Percentiles rank a stretch among this genome's conserved stretches.
phyloP scores from a whole-genome alignment of 2,797 vertebrate genomes.

The Hylomyscus alleni region DNA sequence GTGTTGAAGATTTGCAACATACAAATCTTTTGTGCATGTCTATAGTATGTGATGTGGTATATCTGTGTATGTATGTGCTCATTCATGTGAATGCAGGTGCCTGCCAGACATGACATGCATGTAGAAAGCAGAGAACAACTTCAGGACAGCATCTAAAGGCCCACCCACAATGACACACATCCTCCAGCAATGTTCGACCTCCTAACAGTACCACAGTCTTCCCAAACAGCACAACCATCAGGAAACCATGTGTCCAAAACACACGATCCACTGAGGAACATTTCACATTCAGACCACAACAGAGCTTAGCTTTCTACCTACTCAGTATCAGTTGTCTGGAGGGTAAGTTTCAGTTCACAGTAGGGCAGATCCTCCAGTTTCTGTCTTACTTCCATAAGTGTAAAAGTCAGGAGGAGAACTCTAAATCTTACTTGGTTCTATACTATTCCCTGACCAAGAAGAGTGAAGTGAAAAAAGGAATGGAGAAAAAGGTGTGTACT shows the following conservation, averaged over 20 bases:
- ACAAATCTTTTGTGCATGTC: background rate
- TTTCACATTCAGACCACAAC: background rate
- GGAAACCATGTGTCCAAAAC: background rate
- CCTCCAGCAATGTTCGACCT: background rate
- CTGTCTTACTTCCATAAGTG: background rate
- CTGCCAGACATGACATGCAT: too few species aligned
- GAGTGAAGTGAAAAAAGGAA: conserved; percentile 5
- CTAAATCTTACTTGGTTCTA: background rate
- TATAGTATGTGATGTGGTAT: background rate
- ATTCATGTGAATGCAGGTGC: background rate
- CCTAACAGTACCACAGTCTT: background rate
- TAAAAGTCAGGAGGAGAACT: background rate
- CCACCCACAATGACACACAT: background rate
- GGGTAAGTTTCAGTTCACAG: background rate
- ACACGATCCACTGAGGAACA: background rate
- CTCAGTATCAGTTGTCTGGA: background rate
- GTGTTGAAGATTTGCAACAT: background rate
- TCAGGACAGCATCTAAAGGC: background rate
- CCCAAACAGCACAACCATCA: background rate
- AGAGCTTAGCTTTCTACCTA: background rate
- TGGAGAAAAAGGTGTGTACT: background rate
- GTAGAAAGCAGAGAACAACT: background rate
- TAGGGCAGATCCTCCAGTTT: background rate
- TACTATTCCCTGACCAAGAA: background rate
- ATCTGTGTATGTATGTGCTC: background rate